Evolutionary conservation across 2,113 vertebrate species (phyloP).

Genomic region (Lethenteron reissneri): DNA sequence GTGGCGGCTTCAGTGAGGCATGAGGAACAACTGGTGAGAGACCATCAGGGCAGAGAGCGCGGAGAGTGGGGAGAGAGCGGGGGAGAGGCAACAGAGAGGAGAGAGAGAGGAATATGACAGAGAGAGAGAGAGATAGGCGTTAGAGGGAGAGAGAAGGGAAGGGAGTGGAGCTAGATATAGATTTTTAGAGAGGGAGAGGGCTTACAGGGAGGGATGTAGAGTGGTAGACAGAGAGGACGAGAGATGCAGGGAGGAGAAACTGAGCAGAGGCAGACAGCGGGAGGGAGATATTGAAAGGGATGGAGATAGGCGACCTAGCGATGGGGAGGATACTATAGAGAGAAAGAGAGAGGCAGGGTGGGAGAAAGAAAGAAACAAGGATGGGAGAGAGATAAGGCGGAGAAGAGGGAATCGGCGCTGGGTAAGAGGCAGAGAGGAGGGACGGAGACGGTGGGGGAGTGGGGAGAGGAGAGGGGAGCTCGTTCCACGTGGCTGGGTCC

Average conservation of each 20-base stretch:
- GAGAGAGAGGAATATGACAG: background rate
- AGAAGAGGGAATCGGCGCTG: background rate
- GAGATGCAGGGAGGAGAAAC: background rate
- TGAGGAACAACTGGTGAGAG: no score
- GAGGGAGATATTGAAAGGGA: background rate
- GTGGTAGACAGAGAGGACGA: background rate
- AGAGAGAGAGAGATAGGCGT: slow-evolving; percentile 1
- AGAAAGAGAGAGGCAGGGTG: background rate
- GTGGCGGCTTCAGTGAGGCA: no score
- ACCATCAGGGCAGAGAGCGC: background rate
- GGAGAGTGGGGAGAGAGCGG: background rate
- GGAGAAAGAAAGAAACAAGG: background rate
- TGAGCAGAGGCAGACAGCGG: background rate
- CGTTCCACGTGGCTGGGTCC: no score
- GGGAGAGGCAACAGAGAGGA: background rate
- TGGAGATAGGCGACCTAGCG: background rate
- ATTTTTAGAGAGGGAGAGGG: background rate
- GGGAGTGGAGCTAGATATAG: background rate
- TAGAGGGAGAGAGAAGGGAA: background rate
- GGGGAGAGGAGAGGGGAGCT: background rate
- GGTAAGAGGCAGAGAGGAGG: background rate
- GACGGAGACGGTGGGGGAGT: background rate
- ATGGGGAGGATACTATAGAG: background rate
- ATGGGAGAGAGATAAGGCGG: background rate
- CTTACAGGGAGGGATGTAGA: background rate